Base-by-base conservation (phyloP, 2,888 invertebrate genomes). In the Cryptocheilus praepositus region DNA sequence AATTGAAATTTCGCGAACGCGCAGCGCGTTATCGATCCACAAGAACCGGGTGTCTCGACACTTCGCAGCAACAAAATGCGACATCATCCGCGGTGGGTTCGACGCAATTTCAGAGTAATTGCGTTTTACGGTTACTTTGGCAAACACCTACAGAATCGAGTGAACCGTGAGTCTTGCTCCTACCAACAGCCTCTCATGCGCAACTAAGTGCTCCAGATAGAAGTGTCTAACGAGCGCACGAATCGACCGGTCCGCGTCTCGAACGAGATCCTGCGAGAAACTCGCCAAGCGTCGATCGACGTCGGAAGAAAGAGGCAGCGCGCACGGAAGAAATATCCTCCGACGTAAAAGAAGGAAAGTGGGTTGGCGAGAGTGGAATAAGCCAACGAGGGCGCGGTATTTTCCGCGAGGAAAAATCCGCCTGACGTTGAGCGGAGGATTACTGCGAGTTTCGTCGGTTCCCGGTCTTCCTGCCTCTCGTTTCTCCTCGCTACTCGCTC, bases 51-150 rank as follows among this genome's bases (percentile, higher is more conserved):
- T 25, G 5, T 25, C 25, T 25, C 5, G 25, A 25, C 3, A 25
- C 3, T 3, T 25, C 25, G 25, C 25, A 25, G 5, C 25, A 25
- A 5, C 25, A 25, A 25, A 25, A 25, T 5, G 25, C 25, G 25
- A 25, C 25, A 25, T 25, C 18, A 13, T 21, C 53, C 3, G 13
- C 21, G 36, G 36, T 2, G 3, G 25, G 25, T 25, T 25, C 25
- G 25, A 36, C 36, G 36, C 36, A 36, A 36, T 36, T 36, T 36
- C 36, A 8, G 36, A 36, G 36, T 81, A 80, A 81, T 81, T 79
- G 72, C 66, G 65, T 81, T 80, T 80, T 75, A 76, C 72, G 81
- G 76, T 73, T 79, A 75, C 73, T 75, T 74, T 79, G 71, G 65
- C 71, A 71, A 78, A 76, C 79, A 77, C 67, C 71, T 66, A 71